A percentile compares a stretch with the other conserved stretches of the same genome.
These are phyloP conservation scores for Leptura quadrifasciata DNA, from an alignment of 2,888 invertebrate genomes.

Conservation along the genomic window DNA sequence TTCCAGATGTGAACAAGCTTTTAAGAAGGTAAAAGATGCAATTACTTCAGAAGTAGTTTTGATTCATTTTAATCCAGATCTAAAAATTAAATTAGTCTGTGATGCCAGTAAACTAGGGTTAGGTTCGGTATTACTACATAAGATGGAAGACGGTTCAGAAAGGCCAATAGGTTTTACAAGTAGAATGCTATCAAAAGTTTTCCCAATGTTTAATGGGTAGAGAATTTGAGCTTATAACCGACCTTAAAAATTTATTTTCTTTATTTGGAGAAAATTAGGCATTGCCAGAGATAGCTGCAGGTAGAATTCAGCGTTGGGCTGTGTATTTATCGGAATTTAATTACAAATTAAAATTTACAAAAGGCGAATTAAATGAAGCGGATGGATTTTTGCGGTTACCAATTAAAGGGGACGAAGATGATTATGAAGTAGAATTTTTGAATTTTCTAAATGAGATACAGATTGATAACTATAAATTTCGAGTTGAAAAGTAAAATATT, in stretches of 20 bases:
- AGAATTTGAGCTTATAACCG: conserved; percentile 56
- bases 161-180: conserved; percentile 26
- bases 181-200: conserved; percentile 42
- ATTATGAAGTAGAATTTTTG: neutral
- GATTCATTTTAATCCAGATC: conserved; percentile 44
- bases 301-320: conserved; percentile 63
- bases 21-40: conserved; percentile 37
- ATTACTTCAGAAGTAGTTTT: conserved; percentile 32
- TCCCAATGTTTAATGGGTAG: conserved; percentile 59
- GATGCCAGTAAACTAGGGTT: conserved; percentile 36
- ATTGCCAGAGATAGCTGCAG: conserved; percentile 64
- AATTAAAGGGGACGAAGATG: neutral
- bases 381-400: conserved; percentile 3
- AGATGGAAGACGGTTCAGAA: conserved; percentile 19
- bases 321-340: neutral
- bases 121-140: conserved; percentile 22
- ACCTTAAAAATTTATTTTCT: conserved; percentile 62
- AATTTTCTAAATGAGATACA: conserved; percentile 13
- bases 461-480: conserved; percentile 2
- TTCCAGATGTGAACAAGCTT: conserved; percentile 37
- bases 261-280: conserved; percentile 59
- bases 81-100: conserved; percentile 38
- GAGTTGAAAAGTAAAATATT: neutral
- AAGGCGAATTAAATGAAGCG: conserved; percentile 11
- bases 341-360: conserved; percentile 22